Conservation (phyloP, 2,113 vertebrate genomes). For the Taurulus bubalis region DNA sequence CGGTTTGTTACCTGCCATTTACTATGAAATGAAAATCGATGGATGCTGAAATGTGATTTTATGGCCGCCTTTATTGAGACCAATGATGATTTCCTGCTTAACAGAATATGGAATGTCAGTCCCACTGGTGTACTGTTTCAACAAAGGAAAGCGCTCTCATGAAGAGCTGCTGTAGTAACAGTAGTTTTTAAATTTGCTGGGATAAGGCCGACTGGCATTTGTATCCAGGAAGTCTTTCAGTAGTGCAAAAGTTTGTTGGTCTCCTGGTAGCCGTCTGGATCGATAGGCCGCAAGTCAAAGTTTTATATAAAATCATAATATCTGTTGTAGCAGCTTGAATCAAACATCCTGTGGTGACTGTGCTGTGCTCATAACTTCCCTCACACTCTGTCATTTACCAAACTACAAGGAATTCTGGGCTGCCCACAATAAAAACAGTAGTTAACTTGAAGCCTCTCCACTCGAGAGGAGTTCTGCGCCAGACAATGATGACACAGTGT, state of each 20-base stretch:
- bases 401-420: conserved; percentile 56
- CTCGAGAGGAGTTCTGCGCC: conserved; percentile 66
- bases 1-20: conserved; percentile 86
- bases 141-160: conserved; percentile 7
- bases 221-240: conserved; percentile 27
- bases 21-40: conserved; percentile 88
- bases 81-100: conserved; percentile 71
- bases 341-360: conserved; percentile 28
- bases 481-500: conserved; percentile 82
- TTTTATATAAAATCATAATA: conserved; percentile 38
- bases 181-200: conserved; percentile 30
- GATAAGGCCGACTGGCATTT: conserved; percentile 34
- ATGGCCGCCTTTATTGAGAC: conserved; percentile 72
- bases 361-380: conserved; percentile 24
- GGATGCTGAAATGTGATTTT: conserved; percentile 78
- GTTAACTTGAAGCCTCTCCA: conserved; percentile 71
- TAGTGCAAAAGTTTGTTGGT: conserved; percentile 24
- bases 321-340: conserved; percentile 42
- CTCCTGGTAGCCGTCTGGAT: conserved; percentile 37
- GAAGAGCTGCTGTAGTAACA: conserved; percentile 11
- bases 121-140: conserved; percentile 45
- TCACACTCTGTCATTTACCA: conserved; percentile 60
- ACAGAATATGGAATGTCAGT: conserved; percentile 76
- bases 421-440: conserved; percentile 66
- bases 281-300: conserved; percentile 30